A percentile compares a stretch with the other conserved stretches of the same genome.
Evolutionary conservation across 2,797 vertebrate species (phyloP).

Genomic region (Acanthurus leucopareius): DNA sequence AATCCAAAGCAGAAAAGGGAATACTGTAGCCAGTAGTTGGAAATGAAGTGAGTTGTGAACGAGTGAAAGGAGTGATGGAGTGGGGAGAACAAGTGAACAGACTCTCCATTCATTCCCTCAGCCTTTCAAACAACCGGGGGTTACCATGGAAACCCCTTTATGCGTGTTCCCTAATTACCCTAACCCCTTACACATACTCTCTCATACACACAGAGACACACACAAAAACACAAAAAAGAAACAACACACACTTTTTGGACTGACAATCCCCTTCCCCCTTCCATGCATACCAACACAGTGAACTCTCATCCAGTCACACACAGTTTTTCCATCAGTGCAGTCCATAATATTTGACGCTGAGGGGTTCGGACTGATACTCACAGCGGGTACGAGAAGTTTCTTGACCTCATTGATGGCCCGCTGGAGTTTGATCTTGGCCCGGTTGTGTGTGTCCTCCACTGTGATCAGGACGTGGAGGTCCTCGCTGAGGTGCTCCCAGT

Average conservation of each 20-base stretch:
- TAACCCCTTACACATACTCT: constrained; percentile 82
- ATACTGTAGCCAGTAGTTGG: constrained; percentile 84
- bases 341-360: constrained; percentile 12
- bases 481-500: constrained; percentile 99
- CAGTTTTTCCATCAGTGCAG: constrained; percentile 37
- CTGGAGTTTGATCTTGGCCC: constrained; percentile 98
- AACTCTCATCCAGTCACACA: constrained; percentile 70
- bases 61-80: constrained; percentile 84
- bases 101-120: constrained; percentile 84
- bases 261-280: constrained; percentile 75
- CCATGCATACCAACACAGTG: constrained; percentile 81
- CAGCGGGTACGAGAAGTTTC: constrained; percentile 97
- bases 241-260: constrained; percentile 73
- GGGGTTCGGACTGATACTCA: constrained; percentile 85
- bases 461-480: constrained; percentile 99
- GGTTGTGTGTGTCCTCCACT: constrained; percentile 99
- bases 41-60: constrained; percentile 85
- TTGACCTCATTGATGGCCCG: constrained; percentile 98
- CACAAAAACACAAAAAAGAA: constrained; percentile 61
- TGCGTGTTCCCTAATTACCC: constrained; percentile 85
- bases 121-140: constrained; percentile 84
- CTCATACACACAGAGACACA: constrained; percentile 69
- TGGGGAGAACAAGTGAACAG: constrained; percentile 84
- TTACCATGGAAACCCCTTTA: constrained; percentile 85
- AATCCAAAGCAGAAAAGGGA: constrained; percentile 56